Evolutionary conservation across 35 echinoderm and acorn worm species (phyloP).

Genomic region (Heliocidaris tuberculata): DNA sequence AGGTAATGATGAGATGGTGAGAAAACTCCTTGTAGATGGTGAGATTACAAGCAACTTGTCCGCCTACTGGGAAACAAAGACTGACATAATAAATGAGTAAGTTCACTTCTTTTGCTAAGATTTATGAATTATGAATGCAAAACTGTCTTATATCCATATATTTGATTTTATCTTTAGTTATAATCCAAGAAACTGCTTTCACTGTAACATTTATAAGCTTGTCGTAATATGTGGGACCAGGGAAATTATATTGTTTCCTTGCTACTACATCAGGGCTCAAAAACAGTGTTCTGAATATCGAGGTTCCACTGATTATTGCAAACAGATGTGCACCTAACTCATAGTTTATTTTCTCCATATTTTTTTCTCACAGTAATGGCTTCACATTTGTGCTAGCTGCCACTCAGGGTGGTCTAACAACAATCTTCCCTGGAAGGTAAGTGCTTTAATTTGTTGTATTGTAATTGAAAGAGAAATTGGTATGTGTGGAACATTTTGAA

Average conservation of each 20-base stretch:
- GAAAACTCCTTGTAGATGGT: slow-evolving; percentile 68
- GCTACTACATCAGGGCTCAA: too few species aligned
- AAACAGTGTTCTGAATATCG: too few species aligned
- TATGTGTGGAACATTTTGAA: too few species aligned
- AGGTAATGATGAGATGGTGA: slow-evolving; percentile 68
- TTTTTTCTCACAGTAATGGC: slow-evolving; percentile 44
- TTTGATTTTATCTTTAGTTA: not conserved
- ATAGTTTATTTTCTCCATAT: not conserved
- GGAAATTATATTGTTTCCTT: too few species aligned
- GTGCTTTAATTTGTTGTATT: not conserved
- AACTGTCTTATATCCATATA: not conserved
- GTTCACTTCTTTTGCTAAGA: not conserved
- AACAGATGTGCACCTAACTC: too few species aligned
- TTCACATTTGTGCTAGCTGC: slow-evolving; percentile 52
- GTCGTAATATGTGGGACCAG: too few species aligned
- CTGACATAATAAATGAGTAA: not conserved
- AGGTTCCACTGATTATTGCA: too few species aligned
- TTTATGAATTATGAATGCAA: not conserved
- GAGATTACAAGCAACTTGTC: slow-evolving; percentile 44
- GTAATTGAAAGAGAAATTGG: too few species aligned
- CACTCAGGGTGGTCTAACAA: slow-evolving; percentile 75
- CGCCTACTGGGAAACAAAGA: slow-evolving; percentile 16
- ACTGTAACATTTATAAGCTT: too few species aligned
- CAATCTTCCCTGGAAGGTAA: slow-evolving; percentile 65
- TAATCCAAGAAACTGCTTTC: too few species aligned